These are phyloP conservation scores for Diplazon laetatorius DNA, from an alignment of 2,888 invertebrate species.

Conservation along the genomic window DNA sequence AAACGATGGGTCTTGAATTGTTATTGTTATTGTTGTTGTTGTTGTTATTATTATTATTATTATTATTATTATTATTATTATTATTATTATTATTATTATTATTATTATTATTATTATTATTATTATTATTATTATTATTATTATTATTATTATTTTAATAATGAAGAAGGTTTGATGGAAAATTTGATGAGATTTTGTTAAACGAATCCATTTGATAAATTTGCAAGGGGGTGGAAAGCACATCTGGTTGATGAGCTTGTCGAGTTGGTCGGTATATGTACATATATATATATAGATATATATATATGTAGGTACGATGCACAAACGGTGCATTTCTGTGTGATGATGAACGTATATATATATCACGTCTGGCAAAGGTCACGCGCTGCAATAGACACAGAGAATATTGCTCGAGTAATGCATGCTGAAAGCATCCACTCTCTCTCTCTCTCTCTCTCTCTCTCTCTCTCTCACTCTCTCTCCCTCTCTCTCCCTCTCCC, in stretches of 20 bases:
- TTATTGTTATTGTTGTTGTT: neutral
- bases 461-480: slow-evolving; percentile 1
- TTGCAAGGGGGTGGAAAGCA: neutral
- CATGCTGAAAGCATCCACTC: slow-evolving; percentile 48
- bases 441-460: slow-evolving; percentile 51
- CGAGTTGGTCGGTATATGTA: slow-evolving; percentile 3
- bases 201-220: slow-evolving; percentile 25
- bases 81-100: too few species aligned
- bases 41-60: too few species aligned
- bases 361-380: slow-evolving; percentile 49
- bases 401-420: slow-evolving; percentile 47
- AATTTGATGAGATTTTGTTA: slow-evolving; percentile 19
- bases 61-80: too few species aligned
- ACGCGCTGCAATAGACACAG: slow-evolving; percentile 34
- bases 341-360: slow-evolving; percentile 30
- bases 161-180: neutral
- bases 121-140: too few species aligned
- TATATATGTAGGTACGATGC: neutral
- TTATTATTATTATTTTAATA: neutral
- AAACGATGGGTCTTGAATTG: neutral
- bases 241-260: slow-evolving; percentile 34
- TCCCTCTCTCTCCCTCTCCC: slow-evolving; percentile 20
- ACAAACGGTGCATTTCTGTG: slow-evolving; percentile 2
- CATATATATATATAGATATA: slow-evolving; percentile 17
- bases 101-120: too few species aligned